Evolutionary conservation across 1,140 invertebrate species (phyloP), one percentile per base, ranked within the genome.

Genomic region (Lucilia cuprina): DNA sequence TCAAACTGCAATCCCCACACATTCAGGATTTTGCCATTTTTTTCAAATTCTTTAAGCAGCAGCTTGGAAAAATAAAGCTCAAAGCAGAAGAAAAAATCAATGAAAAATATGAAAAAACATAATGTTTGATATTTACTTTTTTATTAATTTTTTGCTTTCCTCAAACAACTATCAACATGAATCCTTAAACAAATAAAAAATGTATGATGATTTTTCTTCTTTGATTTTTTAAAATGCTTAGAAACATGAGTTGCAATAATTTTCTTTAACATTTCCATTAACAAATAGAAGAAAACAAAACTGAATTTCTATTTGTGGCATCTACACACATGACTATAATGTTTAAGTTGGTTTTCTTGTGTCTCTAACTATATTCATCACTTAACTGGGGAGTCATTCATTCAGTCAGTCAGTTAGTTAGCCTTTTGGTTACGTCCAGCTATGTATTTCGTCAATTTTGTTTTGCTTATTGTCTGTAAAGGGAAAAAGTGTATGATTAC

Each of bases 401-500:
- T 19, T 70, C n/a, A 10, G n/a, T 70, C 19, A 21, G 4, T 70
- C 65, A 21, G 19, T 25, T 19, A 10, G 21, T 12, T n/a, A 60
- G n/a, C 55, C 55, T n/a, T 17, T 60, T 60, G 14, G 55, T 2
- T 41, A 41, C 50, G 50, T 55, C 25, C 50, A 55, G 41, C 41
- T 41, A 41, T n/a, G n/a, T n/a, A n/a, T 41, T 41, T 41, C 41
- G 41, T 41, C 41, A 41, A 41, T 41, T 41, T 41, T 5, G 41
- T 41, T 41, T 41, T 41, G 41, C 41, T 8, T 41, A 30, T 41
- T 41, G 41, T 41, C 41, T 41, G 41, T 12, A 21, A 70, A 70
- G 19, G 19, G 65, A 70, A 70, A 80, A 80, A 80, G 41, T 80
- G 77, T 80, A 49, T 80, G 77, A 80, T 80, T 80, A 80, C 77